These are phyloP conservation scores for Bolinopsis microptera DNA, from an alignment of 37 sponge, comb jelly and placozoan species.

Conservation along the genomic window DNA sequence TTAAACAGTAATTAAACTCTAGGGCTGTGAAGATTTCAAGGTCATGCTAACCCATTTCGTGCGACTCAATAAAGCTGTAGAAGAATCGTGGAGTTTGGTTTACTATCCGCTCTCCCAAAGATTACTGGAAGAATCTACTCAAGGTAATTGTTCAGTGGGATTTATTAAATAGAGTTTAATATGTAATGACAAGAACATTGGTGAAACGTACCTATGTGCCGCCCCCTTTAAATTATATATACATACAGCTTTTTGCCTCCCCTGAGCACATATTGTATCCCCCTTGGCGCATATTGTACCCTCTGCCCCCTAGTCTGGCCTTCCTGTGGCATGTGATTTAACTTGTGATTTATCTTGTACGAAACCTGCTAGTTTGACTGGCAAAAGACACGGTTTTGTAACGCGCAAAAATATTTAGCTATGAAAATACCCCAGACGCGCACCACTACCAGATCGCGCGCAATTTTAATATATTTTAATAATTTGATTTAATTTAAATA, in stretches of 20 bases:
- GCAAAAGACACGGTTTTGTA: not conserved
- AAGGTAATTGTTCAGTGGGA: not conserved
- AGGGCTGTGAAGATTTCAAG: not conserved
- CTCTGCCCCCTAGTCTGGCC: no score
- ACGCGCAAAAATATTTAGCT: not conserved
- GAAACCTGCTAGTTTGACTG: not conserved
- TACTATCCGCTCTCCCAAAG: not conserved
- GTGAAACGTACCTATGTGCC: no score
- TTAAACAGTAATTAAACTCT: not conserved
- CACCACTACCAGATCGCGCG: not conserved
- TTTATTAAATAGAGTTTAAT: no score
- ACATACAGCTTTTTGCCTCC: no score
- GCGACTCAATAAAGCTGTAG: constrained; percentile 2
- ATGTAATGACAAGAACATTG: no score
- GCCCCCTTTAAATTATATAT: no score
- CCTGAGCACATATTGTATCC: no score
- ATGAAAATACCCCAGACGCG: not conserved
- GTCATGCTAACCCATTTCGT: not conserved
- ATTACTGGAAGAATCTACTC: not conserved
- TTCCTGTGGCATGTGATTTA: no score
- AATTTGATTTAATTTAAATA: no score
- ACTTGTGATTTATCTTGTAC: no score
- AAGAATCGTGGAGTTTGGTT: not conserved
- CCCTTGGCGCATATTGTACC: no score
- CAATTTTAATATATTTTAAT: no score